Percentiles rank a stretch among this genome's conserved stretches.
Evolutionary conservation across 2,113 vertebrate genomes (phyloP).

Genomic region (Tenebrosternarchus preto): DNA sequence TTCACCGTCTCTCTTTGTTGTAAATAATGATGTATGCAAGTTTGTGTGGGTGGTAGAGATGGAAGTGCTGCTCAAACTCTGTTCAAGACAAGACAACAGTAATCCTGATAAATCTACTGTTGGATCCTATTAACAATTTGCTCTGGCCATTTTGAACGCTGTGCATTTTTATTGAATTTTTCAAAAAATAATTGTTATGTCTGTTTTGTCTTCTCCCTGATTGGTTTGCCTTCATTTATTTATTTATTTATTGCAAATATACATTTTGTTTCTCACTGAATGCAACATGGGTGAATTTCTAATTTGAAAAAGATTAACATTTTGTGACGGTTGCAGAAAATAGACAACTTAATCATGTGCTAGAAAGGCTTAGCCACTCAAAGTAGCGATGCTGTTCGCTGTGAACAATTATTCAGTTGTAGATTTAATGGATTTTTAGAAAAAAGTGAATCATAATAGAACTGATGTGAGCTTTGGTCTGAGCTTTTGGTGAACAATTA

Average conservation of each 20-base stretch:
- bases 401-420: constrained; percentile 25
- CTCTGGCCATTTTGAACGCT: too few relatives aligned
- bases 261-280: not conserved
- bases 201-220: too few relatives aligned
- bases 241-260: not conserved
- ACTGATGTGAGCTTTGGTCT: constrained; percentile 40
- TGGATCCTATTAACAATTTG: too few relatives aligned
- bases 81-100: too few relatives aligned
- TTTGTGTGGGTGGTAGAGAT: too few relatives aligned
- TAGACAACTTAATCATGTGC: not conserved
- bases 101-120: too few relatives aligned
- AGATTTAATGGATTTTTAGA: constrained; percentile 33
- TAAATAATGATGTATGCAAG: not conserved
- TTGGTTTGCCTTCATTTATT: not conserved
- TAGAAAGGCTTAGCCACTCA: not conserved
- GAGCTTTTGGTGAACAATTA: constrained; percentile 43
- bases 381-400: constrained; percentile 10
- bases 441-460: constrained; percentile 24
- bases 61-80: not conserved
- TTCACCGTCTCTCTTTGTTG: not conserved
- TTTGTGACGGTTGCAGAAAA: constrained; percentile 6
- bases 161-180: too few relatives aligned
- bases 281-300: not conserved
- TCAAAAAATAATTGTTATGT: too few relatives aligned
- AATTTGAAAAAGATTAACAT: constrained; percentile 14